Evolutionary conservation across 2,888 invertebrate genomes (phyloP).

Genomic region (Galerucella calmariensis): DNA sequence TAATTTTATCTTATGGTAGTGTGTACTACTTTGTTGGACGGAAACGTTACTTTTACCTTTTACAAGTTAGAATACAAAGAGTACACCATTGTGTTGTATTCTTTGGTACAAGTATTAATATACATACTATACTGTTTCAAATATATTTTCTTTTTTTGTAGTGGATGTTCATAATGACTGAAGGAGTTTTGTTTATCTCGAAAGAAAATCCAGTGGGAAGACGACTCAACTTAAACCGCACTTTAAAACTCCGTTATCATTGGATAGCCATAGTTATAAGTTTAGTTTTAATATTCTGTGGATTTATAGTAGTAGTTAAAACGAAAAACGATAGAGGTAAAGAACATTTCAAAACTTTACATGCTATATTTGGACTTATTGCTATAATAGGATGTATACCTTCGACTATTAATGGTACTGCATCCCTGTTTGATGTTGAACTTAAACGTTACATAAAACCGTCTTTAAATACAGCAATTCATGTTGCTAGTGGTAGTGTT

Average conservation of each 20-base stretch:
- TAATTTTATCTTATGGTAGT: not conserved
- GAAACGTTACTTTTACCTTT: not conserved
- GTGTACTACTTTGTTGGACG: not conserved
- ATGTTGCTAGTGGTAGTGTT: slow-evolving; percentile 50
- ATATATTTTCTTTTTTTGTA: slow-evolving; percentile 49
- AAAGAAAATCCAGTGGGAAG: slow-evolving; percentile 57
- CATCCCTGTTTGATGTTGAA: slow-evolving; percentile 55
- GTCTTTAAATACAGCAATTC: slow-evolving; percentile 51
- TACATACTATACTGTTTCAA: slow-evolving; percentile 1
- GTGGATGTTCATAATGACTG: slow-evolving; percentile 61
- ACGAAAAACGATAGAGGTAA: slow-evolving; percentile 57
- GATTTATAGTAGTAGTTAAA: slow-evolving; percentile 55
- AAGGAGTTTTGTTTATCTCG: slow-evolving; percentile 58
- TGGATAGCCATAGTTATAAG: slow-evolving; percentile 56
- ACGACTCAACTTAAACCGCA: slow-evolving; percentile 47
- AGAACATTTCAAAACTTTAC: slow-evolving; percentile 59
- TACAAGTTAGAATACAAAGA: no score
- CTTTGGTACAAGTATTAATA: no score
- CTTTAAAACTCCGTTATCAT: slow-evolving; percentile 56
- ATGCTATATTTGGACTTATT: slow-evolving; percentile 58
- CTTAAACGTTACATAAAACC: slow-evolving; percentile 50
- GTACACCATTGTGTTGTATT: no score
- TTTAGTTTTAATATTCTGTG: slow-evolving; percentile 50
- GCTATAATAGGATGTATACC: slow-evolving; percentile 53
- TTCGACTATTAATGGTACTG: slow-evolving; percentile 56